phyloP scores from a whole-genome alignment of 30 jellyfish, hydroid and myxozoan species.

The Aurelia sp. region DNA sequence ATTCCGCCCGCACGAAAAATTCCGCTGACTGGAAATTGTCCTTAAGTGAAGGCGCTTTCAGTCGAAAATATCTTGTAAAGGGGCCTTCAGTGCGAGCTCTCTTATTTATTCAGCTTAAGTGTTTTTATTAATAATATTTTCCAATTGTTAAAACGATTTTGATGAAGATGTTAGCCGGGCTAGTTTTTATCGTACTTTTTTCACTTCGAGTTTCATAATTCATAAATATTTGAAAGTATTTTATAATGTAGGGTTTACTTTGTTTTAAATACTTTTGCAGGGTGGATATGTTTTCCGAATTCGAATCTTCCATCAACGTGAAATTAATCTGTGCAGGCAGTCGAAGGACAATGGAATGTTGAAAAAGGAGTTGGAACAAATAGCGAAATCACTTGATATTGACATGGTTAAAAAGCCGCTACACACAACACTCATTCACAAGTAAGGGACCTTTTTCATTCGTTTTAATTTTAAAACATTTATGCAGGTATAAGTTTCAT shows the following conservation, averaged over 20 bases:
- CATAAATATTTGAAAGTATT: background rate
- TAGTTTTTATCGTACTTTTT: too few species aligned
- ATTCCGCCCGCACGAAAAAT: too few species aligned
- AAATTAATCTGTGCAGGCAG: constrained; percentile 64
- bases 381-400: constrained; percentile 60
- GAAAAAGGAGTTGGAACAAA: constrained; percentile 52
- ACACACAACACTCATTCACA: constrained; percentile 80
- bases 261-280: constrained; percentile 27
- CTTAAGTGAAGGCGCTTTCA: too few species aligned
- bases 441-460: constrained; percentile 24
- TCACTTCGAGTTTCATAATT: background rate
- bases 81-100: too few species aligned
- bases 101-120: too few species aligned
- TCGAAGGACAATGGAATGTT: constrained; percentile 8
- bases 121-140: too few species aligned
- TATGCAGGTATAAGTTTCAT: too few species aligned
- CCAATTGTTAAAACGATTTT: too few species aligned
- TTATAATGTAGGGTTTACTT: background rate
- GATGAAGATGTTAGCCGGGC: too few species aligned
- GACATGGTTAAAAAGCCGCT: constrained; percentile 80
- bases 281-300: constrained; percentile 87
- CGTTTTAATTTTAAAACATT: too few species aligned
- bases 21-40: too few species aligned
- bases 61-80: too few species aligned
- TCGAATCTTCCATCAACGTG: constrained; percentile 84